These are phyloP conservation scores for human DNA, from an alignment of 2,113 vertebrate genomes.

Conservation along the genomic window DNA sequence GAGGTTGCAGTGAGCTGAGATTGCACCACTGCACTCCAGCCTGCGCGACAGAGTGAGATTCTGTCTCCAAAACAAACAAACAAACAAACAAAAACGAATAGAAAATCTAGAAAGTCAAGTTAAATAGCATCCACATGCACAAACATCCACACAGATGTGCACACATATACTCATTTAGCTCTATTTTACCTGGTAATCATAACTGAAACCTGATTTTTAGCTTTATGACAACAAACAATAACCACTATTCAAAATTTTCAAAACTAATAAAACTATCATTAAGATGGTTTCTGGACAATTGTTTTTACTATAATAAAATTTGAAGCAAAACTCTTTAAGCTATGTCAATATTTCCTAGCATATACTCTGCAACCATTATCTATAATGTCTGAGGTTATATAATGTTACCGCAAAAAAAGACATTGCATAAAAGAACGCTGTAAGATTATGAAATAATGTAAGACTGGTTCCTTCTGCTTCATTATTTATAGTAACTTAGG, in stretches of 20 bases:
- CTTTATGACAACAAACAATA: neutral
- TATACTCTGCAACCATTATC: neutral
- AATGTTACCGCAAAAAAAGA: neutral
- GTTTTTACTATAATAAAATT: neutral
- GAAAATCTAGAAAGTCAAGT: neutral
- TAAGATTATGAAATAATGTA: neutral
- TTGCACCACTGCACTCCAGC: no score
- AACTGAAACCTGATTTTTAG: neutral
- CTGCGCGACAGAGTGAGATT: no score
- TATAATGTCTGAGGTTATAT: neutral
- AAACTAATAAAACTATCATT: neutral
- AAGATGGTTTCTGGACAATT: neutral
- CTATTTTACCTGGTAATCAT: neutral
- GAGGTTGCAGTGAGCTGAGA: no score
- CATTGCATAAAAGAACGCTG: neutral
- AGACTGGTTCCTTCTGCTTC: neutral
- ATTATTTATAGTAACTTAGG: neutral
- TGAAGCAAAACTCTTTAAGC: accelerated
- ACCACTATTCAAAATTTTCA: neutral
- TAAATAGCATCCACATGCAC: neutral
- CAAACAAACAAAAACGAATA: no score
- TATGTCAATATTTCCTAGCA: neutral
- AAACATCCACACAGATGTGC: neutral
- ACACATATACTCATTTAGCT: neutral
- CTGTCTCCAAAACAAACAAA: no score